Percentiles rank a stretch among this genome's conserved stretches.
Conservation (phyloP, 2,797 vertebrate species). For the Anniella stebbinsi region DNA sequence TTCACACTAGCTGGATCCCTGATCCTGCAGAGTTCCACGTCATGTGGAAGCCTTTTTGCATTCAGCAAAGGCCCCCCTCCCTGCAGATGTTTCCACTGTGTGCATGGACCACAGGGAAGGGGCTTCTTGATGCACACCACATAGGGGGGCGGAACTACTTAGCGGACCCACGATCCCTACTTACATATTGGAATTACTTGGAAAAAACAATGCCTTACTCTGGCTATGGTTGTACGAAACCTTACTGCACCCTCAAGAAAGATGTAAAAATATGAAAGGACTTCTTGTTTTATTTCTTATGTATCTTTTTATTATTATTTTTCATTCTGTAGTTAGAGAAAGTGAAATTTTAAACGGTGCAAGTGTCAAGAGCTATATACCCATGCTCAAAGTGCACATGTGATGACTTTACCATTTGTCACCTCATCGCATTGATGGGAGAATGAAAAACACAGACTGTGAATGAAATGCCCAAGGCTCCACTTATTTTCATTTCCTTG, state of each 20-base stretch:
- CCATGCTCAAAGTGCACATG: not conserved
- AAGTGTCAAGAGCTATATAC: slow-evolving; percentile 19
- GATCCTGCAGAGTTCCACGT: too few relatives aligned
- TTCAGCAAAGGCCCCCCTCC: too few relatives aligned
- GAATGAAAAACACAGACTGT: not conserved
- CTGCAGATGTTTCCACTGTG: not conserved
- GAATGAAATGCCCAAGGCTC: slow-evolving; percentile 16
- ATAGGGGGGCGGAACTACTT: not conserved
- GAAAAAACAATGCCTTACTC: not conserved
- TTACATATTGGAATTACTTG: not conserved
- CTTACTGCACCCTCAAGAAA: not conserved
- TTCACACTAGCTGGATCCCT: too few relatives aligned
- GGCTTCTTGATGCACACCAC: not conserved
- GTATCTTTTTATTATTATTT: not conserved
- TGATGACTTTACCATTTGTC: slow-evolving; percentile 16
- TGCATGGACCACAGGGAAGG: not conserved
- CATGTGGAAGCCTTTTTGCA: too few relatives aligned
- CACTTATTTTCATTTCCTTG: slow-evolving; percentile 11
- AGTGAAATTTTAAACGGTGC: slow-evolving; percentile 6
- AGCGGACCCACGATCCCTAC: not conserved
- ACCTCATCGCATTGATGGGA: not conserved
- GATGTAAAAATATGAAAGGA: slow-evolving; percentile 3
- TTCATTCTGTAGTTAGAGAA: not conserved
- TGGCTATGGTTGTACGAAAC: too few relatives aligned
- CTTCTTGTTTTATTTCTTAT: slow-evolving; percentile 11